phyloP scores from a whole-genome alignment of 2,888 invertebrate species.

The Amitus sp. region DNA sequence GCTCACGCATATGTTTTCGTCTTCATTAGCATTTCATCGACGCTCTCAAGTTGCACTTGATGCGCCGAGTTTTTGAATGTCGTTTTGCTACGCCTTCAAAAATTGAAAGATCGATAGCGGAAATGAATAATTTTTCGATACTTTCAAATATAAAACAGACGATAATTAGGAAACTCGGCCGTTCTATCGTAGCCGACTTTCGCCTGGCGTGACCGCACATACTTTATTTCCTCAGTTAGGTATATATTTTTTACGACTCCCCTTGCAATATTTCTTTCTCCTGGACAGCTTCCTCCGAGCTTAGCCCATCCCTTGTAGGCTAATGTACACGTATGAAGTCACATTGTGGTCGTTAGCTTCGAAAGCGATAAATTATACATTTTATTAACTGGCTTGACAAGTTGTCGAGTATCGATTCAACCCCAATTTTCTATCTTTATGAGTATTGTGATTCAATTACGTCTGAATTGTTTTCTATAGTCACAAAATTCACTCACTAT shows the following conservation, averaged over 20 bases:
- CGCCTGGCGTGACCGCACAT: constrained; percentile 28
- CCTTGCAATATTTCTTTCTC: constrained; percentile 22
- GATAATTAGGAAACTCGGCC: no score
- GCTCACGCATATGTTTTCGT: constrained; percentile 27
- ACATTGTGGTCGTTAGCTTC: not conserved
- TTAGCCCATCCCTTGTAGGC: constrained; percentile 16
- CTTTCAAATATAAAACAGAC: no score
- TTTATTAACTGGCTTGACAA: no score
- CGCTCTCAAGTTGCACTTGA: constrained; percentile 11
- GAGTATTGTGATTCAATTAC: no score
- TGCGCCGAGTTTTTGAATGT: constrained; percentile 15
- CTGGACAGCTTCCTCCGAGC: constrained; percentile 19
- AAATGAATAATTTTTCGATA: no score
- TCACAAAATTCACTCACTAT: no score
- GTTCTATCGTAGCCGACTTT: constrained; percentile 7
- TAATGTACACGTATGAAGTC: constrained; percentile 8
- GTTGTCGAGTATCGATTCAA: no score
- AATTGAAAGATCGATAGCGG: no score
- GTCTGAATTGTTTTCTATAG: no score
- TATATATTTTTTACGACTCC: constrained; percentile 26
- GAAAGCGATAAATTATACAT: not conserved
- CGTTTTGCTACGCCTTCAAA: not conserved
- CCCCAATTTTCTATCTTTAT: no score
- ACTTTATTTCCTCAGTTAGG: constrained; percentile 27
- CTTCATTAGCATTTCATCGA: constrained; percentile 32